Evolutionary conservation across 2,888 invertebrate species (phyloP).

Genomic region (Ferdinandea cuprea): DNA sequence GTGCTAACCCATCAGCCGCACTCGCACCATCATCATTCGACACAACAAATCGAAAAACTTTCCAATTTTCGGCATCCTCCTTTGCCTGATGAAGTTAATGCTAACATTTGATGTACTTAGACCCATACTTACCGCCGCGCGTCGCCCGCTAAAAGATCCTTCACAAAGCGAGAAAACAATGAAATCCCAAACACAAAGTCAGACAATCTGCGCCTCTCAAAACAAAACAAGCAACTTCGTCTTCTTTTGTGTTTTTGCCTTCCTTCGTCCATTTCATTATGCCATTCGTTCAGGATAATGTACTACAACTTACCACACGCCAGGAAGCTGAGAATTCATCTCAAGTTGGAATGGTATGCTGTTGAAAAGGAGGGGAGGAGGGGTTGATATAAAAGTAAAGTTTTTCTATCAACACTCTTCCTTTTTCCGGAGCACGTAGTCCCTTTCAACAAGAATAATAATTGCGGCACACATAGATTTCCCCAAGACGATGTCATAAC

Average conservation of each 20-base stretch:
- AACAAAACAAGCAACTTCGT: slow-evolving; percentile 8
- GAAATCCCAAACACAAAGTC: slow-evolving; percentile 49
- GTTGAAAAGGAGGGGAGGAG: slow-evolving; percentile 6
- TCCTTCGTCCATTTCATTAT: slow-evolving; percentile 28
- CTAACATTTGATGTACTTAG: slow-evolving; percentile 56
- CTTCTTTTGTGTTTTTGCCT: slow-evolving; percentile 19
- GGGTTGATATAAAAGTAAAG: slow-evolving; percentile 45
- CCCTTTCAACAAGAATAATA: slow-evolving; percentile 57
- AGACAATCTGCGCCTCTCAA: slow-evolving; percentile 54
- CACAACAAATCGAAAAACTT: slow-evolving; percentile 73
- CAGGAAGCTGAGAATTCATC: slow-evolving; percentile 15
- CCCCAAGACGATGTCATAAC: slow-evolving; percentile 54
- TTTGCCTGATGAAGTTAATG: slow-evolving; percentile 35
- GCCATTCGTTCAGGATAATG: slow-evolving; percentile 46
- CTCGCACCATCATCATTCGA: slow-evolving; percentile 37
- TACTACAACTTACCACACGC: slow-evolving; percentile 50
- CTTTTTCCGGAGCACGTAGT: neutral
- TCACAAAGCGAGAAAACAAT: slow-evolving; percentile 52
- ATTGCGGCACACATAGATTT: slow-evolving; percentile 56
- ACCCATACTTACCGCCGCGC: slow-evolving; percentile 21
- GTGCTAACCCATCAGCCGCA: slow-evolving; percentile 14
- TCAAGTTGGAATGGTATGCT: no score
- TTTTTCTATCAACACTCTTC: slow-evolving; percentile 66
- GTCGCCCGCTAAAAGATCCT: slow-evolving; percentile 16
- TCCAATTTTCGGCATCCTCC: slow-evolving; percentile 22